Conservation (phyloP, 2,113 vertebrate genomes). For the Apus apus region DNA sequence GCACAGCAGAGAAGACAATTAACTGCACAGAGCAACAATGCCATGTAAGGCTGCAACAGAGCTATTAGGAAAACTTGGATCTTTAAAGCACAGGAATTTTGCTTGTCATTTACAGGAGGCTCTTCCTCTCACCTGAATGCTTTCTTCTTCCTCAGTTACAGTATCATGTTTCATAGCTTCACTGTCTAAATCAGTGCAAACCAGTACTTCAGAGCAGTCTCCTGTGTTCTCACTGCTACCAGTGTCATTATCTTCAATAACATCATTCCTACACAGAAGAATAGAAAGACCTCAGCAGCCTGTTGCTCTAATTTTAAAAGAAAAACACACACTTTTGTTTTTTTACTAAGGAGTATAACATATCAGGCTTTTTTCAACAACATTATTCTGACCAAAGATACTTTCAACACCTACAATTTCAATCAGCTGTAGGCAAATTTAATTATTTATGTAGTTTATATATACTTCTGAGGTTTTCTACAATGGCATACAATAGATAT, state of each 20-base stretch:
- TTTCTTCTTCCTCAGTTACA: constrained; percentile 77
- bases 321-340: neutral
- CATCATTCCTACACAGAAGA: constrained; percentile 71
- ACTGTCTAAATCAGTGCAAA: constrained; percentile 71
- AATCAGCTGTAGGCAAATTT: neutral
- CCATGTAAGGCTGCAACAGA: neutral
- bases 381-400: neutral
- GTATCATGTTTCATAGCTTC: constrained; percentile 73
- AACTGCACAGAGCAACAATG: neutral
- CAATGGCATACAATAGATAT: rapidly evolving
- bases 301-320: neutral
- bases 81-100: neutral
- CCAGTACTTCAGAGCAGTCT: constrained; percentile 74
- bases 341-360: neutral
- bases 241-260: constrained; percentile 74
- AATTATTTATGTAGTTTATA: neutral
- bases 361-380: neutral
- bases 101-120: neutral
- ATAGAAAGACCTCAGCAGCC: neutral
- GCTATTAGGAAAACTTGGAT: neutral
- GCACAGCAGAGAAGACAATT: neutral
- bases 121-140: constrained; percentile 73
- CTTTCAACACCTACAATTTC: neutral
- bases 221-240: constrained; percentile 70
- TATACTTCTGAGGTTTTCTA: neutral